Evolutionary conservation across 2,113 vertebrate genomes (phyloP).

Genomic region (Tachysurus vachellii): DNA sequence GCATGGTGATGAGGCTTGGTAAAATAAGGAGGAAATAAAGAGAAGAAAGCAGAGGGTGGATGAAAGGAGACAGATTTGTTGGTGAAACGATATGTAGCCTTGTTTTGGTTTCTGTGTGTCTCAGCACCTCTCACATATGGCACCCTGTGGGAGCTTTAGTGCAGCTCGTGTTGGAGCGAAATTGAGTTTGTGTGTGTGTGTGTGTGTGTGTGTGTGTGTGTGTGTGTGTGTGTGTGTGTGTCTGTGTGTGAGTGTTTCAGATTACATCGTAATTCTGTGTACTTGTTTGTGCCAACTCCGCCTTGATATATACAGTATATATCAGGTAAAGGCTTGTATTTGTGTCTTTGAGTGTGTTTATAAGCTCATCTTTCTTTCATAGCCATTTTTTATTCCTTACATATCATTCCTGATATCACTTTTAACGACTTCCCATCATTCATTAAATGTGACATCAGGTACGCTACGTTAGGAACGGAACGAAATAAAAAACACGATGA

Average conservation of each 20-base stretch:
- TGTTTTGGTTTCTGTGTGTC: conserved; percentile 33
- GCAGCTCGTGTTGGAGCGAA: conserved; percentile 11
- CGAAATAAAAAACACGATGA: not conserved
- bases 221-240: conserved; percentile 26
- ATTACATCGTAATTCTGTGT: conserved; percentile 4
- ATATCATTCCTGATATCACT: no score
- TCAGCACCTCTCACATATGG: conserved; percentile 41
- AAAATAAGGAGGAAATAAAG: conserved; percentile 23
- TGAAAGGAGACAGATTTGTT: conserved; percentile 18
- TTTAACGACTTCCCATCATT: not conserved
- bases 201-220: conserved; percentile 10
- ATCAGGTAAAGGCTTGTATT: not conserved
- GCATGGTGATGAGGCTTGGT: not conserved
- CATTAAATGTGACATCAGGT: not conserved
- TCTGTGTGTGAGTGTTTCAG: conserved; percentile 13
- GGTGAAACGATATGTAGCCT: conserved; percentile 39
- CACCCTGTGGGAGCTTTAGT: conserved; percentile 30
- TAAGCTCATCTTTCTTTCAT: no score
- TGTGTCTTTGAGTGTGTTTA: not conserved
- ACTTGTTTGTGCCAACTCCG: conserved; percentile 11
- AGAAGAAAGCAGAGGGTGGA: not conserved
- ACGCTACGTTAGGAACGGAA: not conserved
- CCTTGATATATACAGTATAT: not conserved
- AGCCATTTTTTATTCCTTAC: no score
- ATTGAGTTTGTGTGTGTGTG: conserved; percentile 24